These are phyloP conservation scores for Echiichthys vipera DNA, from an alignment of 2,797 vertebrate genomes.

Conservation along the genomic window DNA sequence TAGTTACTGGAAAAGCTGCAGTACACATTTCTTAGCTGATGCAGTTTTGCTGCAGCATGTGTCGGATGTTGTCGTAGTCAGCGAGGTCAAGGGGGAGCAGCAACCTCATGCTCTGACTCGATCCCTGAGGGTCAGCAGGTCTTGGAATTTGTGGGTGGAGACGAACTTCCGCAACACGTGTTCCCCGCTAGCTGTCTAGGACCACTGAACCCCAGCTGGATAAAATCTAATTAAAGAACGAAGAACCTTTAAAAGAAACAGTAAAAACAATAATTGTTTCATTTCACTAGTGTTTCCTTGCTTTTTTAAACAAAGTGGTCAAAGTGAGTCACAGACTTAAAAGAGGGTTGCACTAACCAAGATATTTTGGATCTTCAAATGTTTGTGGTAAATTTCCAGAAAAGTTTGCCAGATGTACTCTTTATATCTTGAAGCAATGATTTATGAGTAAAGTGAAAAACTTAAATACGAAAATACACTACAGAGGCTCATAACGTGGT, in stretches of 20 bases:
- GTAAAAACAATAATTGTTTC: constrained; percentile 7
- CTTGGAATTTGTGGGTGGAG: constrained; percentile 66
- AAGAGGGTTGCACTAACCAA: not conserved
- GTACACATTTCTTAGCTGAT: not conserved
- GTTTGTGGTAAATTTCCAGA: not conserved
- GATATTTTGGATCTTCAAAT: not conserved
- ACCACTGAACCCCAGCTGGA: not conserved
- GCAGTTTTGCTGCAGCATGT: constrained; percentile 11
- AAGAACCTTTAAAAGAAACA: constrained; percentile 13
- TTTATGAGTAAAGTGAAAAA: not conserved
- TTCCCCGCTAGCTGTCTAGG: constrained; percentile 9
- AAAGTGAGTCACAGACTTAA: constrained; percentile 2
- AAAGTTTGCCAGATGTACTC: not conserved
- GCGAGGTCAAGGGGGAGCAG: constrained; percentile 33
- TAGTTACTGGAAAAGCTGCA: not conserved
- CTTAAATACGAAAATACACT: too few species aligned
- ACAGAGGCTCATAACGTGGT: too few species aligned
- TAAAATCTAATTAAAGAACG: constrained; percentile 39
- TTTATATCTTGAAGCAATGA: not conserved
- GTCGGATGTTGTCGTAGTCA: constrained; percentile 16
- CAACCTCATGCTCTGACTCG: constrained; percentile 22
- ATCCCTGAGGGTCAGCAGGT: constrained; percentile 44
- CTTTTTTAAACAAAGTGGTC: not conserved
- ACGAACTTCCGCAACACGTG: constrained; percentile 60
- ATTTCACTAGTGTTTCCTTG: not conserved